Evolutionary conservation across 2,797 vertebrate genomes (phyloP).

Genomic region (Smutsia gigantea): DNA sequence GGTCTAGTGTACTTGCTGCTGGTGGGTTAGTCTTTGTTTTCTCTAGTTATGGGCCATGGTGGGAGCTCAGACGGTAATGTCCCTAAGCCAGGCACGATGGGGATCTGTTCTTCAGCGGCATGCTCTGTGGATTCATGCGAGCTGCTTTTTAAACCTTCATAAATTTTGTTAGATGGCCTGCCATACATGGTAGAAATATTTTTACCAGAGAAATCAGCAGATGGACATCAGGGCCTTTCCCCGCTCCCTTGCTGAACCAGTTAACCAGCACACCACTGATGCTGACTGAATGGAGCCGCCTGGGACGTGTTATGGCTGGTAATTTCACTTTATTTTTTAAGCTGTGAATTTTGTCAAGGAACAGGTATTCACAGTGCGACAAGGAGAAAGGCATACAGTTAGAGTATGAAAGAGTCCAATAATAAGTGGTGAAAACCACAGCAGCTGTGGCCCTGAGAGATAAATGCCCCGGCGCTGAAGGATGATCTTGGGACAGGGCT

Average conservation of each 20-base stretch:
- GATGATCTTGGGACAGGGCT: background rate
- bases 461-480: fast-evolving
- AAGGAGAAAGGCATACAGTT: background rate
- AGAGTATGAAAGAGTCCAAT: background rate
- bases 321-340: background rate
- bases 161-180: background rate
- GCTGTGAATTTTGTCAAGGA: background rate
- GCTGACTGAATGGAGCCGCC: background rate
- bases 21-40: background rate
- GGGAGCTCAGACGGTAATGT: background rate
- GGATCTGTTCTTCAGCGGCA: fast-evolving
- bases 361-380: background rate
- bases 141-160: background rate
- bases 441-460: background rate
- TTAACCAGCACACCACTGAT: background rate
- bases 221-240: background rate
- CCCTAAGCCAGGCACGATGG: fast-evolving
- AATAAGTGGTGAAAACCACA: background rate
- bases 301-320: background rate
- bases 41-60: background rate
- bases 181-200: background rate
- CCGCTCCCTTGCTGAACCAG: background rate
- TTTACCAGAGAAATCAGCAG: background rate
- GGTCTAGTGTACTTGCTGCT: background rate
- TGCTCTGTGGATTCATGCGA: background rate